phyloP scores from a whole-genome alignment of 2,113 vertebrate species.

The Chunga burmeisteri region DNA sequence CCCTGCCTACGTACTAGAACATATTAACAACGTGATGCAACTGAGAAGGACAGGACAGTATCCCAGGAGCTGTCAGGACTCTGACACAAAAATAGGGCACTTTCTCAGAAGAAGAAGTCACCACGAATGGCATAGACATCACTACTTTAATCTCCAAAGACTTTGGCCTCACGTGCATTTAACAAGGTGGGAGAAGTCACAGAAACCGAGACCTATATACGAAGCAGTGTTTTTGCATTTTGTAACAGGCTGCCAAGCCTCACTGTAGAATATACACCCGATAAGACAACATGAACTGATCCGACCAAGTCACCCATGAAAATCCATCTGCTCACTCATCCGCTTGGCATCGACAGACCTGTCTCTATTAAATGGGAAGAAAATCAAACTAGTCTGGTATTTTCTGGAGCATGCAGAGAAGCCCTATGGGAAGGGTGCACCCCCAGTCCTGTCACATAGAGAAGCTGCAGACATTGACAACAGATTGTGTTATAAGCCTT shows the following conservation, averaged over 20 bases:
- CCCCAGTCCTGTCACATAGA: background rate
- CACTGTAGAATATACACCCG: background rate
- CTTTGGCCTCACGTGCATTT: background rate
- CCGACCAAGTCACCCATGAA: background rate
- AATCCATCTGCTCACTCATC: constrained; percentile 24
- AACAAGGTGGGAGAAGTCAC: background rate
- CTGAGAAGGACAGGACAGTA: background rate
- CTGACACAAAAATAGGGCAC: background rate
- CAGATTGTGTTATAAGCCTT: background rate
- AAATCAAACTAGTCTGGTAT: background rate
- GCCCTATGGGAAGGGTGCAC: background rate
- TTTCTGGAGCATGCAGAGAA: background rate
- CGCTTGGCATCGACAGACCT: background rate
- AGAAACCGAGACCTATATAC: background rate
- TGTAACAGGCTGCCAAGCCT: background rate
- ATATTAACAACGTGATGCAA: background rate
- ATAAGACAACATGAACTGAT: background rate
- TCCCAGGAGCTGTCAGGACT: background rate
- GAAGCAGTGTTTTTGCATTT: background rate
- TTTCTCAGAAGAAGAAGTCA: background rate
- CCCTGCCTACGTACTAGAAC: background rate
- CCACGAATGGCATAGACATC: accelerated
- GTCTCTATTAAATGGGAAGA: background rate
- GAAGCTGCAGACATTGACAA: background rate
- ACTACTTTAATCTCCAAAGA: background rate